These are phyloP conservation scores for Xenopus borealis DNA, from an alignment of 2,113 vertebrate species.

Conservation along the genomic window DNA sequence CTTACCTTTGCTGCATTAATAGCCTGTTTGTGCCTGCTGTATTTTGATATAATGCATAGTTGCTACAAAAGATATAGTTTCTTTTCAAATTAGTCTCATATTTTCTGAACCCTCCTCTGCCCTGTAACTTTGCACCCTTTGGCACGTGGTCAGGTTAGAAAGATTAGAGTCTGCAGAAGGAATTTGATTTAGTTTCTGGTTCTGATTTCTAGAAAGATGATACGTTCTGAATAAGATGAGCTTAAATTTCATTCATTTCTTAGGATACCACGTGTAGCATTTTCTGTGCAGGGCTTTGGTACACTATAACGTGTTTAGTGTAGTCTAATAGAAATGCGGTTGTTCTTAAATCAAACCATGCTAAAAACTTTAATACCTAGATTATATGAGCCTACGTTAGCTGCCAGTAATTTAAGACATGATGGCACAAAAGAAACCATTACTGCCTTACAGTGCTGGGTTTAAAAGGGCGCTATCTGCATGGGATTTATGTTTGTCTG, in stretches of 20 bases:
- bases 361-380: too few relatives aligned
- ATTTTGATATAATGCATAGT: conserved; percentile 57
- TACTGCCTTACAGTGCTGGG: conserved; percentile 30
- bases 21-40: conserved; percentile 57
- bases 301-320: conserved; percentile 22
- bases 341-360: conserved; percentile 22
- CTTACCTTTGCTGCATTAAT: conserved; percentile 54
- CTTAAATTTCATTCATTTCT: conserved; percentile 44
- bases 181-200: conserved; percentile 67
- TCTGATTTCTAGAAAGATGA: conserved; percentile 64
- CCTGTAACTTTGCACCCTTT: conserved; percentile 58
- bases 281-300: conserved; percentile 32
- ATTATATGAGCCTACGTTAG: conserved; percentile 17
- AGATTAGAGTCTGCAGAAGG: conserved; percentile 60
- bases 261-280: conserved; percentile 40
- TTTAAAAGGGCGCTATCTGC: too few relatives aligned
- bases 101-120: conserved; percentile 55
- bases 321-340: conserved; percentile 29
- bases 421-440: background rate
- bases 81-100: conserved; percentile 64
- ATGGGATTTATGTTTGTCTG: too few relatives aligned
- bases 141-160: conserved; percentile 55
- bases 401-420: background rate
- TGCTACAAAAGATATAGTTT: conserved; percentile 57
- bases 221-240: conserved; percentile 58